Evolutionary conservation across 2,888 invertebrate genomes (phyloP), one percentile per base, ranked within the genome.

Genomic region (Drosophila sordidapex): DNA sequence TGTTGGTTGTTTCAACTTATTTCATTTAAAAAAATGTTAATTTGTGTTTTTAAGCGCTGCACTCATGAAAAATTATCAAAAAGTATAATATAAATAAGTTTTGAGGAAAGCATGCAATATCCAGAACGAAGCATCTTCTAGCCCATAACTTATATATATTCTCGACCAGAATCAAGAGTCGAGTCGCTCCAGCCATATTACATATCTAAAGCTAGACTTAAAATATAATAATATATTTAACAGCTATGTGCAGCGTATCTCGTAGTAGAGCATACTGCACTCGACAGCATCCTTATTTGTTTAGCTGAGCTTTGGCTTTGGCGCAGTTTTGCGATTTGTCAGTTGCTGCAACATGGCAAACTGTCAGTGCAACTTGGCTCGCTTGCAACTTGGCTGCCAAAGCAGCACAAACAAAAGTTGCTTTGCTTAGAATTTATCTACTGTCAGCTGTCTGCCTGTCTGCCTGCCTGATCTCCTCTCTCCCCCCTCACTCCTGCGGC

Each of bases 391-490:
- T 77, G 74, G 70, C 73, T 65, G 74, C 72, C 70, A 77, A 74
- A 75, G 71, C 70, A 63, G 76, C 60, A 35, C 72, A 82, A 81
- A 83, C 83, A 76, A 84, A 87, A 87, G 81, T 85, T 83, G 78
- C 67, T 82, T 83, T 85, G 86, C 83, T 86, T 86, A 85, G 87
- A 83, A 87, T 87, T 87, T 87, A 88, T 87, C 85, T 87, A 81
- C 87, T 88, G 83, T 85, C 87, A 85, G 82, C 79, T 86, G 82
- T 70, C 76, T 71, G 72, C n/a, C 66, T 52, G 29, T 53, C 25
- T 7, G 13, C 79, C 79, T 15, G 21, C 56, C 10, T 29, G n/a
- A 18, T 18, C 51, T 5, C 21, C 27, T 25, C 25, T 2, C 36
- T 40, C 27, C 25, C 54, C 15, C 15, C 8, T 4, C 33, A 15